Percentiles rank a stretch among this genome's conserved stretches.
These are phyloP conservation scores for Lynx canadensis DNA, from an alignment of 2,113 vertebrate genomes.

Conservation along the genomic window DNA sequence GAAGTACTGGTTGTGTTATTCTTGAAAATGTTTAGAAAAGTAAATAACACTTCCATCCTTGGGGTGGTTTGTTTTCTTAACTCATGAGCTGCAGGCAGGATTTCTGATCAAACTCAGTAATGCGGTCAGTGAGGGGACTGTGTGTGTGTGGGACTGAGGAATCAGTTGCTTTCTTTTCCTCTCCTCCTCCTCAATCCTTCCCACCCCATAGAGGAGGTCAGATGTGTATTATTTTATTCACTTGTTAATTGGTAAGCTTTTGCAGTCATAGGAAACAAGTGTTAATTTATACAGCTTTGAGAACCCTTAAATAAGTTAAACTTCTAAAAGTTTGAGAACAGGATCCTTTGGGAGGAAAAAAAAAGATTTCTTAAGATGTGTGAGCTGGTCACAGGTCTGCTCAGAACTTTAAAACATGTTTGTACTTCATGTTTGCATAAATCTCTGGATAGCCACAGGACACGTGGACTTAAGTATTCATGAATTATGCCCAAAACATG, in stretches of 20 bases:
- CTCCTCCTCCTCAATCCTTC: background rate
- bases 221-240: background rate
- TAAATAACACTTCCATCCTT: background rate
- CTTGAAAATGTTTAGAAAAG: background rate
- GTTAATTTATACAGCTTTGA: background rate
- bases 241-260: background rate
- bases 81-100: background rate
- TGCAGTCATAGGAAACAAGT: background rate
- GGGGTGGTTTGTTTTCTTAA: background rate
- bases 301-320: background rate
- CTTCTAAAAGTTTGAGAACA: background rate
- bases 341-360: background rate
- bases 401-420: background rate
- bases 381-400: conserved; percentile 13
- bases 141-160: background rate
- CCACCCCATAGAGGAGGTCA: background rate
- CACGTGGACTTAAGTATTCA: background rate
- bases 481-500: background rate
- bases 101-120: background rate
- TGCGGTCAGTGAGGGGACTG: background rate
- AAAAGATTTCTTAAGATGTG: background rate
- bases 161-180: background rate
- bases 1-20: background rate
- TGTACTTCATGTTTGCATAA: background rate
- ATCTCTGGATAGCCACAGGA: background rate